phyloP scores from a whole-genome alignment of 1,140 invertebrate species.

The Intoshia linei region DNA sequence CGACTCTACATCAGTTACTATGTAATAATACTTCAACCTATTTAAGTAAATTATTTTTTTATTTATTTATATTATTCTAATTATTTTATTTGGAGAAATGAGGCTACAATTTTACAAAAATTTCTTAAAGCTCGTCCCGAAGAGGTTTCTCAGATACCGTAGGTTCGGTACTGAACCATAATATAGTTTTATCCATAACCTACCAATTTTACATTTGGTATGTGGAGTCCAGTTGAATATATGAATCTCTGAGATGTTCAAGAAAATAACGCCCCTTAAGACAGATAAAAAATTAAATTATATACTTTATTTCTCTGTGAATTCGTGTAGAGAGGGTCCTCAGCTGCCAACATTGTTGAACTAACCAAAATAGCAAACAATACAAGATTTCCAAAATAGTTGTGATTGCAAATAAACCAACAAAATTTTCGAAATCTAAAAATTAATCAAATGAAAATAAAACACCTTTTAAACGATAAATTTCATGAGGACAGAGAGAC shows the following conservation, averaged over 20 bases:
- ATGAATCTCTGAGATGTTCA: background rate
- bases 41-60: no score
- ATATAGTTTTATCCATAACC: no score
- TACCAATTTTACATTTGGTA: no score
- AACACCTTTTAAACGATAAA: background rate
- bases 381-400: slow-evolving; percentile 72
- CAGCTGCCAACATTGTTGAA: slow-evolving; percentile 76
- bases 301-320: slow-evolving; percentile 35
- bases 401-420: slow-evolving; percentile 75
- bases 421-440: slow-evolving; percentile 70
- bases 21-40: no score
- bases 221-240: slow-evolving; percentile 1
- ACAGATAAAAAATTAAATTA: slow-evolving; percentile 1
- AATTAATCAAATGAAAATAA: slow-evolving; percentile 8
- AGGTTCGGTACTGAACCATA: no score
- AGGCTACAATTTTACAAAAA: no score
- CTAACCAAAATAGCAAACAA: slow-evolving; percentile 86
- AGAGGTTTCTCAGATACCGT: no score
- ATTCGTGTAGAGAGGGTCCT: slow-evolving; percentile 54
- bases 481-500: slow-evolving; percentile 1
- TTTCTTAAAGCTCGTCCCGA: no score
- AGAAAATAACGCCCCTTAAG: background rate
- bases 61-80: no score
- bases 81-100: no score
- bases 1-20: no score